Percentiles rank a stretch among this genome's conserved stretches.
Conservation (phyloP, 1,140 invertebrate species). For the Heliconius hewitsoni region DNA sequence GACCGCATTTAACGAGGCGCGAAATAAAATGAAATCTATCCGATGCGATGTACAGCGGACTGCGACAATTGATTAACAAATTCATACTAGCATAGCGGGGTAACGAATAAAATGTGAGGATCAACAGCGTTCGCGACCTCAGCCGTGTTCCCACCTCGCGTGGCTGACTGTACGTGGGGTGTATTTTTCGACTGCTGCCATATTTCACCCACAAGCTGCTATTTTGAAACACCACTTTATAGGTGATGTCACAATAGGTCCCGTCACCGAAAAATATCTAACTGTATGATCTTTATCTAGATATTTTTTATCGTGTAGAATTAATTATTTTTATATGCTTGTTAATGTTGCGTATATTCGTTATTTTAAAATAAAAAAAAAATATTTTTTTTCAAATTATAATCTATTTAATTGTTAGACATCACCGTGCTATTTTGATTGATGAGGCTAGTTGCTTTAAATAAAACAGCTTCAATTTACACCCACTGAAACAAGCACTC, state of each 20-base stretch:
- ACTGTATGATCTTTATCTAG: neutral
- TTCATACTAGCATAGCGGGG: neutral
- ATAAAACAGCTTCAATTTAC: neutral
- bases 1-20: slow-evolving; percentile 45
- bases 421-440: too few species aligned
- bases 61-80: slow-evolving; percentile 26
- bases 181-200: slow-evolving; percentile 49
- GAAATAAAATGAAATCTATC: slow-evolving; percentile 63
- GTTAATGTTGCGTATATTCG: too few species aligned
- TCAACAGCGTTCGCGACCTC: slow-evolving; percentile 12
- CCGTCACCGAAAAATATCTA: neutral
- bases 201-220: slow-evolving; percentile 47
- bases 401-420: too few species aligned
- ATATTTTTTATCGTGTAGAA: neutral
- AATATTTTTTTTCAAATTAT: too few species aligned
- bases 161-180: slow-evolving; percentile 22
- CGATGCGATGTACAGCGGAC: slow-evolving; percentile 28
- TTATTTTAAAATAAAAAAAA: too few species aligned
- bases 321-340: neutral
- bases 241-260: neutral
- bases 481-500: neutral
- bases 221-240: slow-evolving; percentile 20
- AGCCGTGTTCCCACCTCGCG: neutral
- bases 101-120: slow-evolving; percentile 18
- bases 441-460: too few species aligned